phyloP scores from a whole-genome alignment of 2,797 vertebrate species.

The Microcaecilia unicolor region DNA sequence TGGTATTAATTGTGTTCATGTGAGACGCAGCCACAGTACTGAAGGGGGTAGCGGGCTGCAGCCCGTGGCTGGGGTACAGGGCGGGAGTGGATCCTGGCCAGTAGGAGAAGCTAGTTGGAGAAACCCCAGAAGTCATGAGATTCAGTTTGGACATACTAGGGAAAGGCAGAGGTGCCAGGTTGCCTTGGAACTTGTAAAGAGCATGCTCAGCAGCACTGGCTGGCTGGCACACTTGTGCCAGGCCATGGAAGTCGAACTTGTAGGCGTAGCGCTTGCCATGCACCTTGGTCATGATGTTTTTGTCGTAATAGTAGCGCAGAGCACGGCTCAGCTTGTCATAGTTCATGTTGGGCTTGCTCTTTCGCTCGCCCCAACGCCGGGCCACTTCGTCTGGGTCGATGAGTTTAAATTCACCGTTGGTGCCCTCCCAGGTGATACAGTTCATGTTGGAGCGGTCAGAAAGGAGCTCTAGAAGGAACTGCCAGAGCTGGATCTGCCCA shows the following conservation, averaged over 20 bases:
- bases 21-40: constrained; percentile 69
- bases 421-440: constrained; percentile 95
- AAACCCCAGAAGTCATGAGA: constrained; percentile 79
- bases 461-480: constrained; percentile 90
- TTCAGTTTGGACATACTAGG: constrained; percentile 93
- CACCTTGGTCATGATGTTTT: constrained; percentile 98
- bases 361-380: constrained; percentile 88
- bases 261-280: constrained; percentile 96
- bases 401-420: constrained; percentile 95
- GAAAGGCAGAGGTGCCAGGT: constrained; percentile 85
- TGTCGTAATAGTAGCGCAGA: constrained; percentile 96
- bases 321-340: constrained; percentile 96
- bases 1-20: constrained; percentile 75
- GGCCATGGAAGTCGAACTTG: constrained; percentile 93
- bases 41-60: constrained; percentile 69
- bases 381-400: constrained; percentile 95
- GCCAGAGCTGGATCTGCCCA: constrained; percentile 96
- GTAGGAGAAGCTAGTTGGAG: constrained; percentile 85
- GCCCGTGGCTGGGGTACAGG: constrained; percentile 75
- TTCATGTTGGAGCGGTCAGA: constrained; percentile 85
- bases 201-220: constrained; percentile 68
- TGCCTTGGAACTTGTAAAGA: constrained; percentile 90
- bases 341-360: constrained; percentile 98
- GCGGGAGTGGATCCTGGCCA: constrained; percentile 76
- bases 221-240: constrained; percentile 89